Conservation (phyloP, 2,888 invertebrate genomes). For the Synergus gifuensis region DNA sequence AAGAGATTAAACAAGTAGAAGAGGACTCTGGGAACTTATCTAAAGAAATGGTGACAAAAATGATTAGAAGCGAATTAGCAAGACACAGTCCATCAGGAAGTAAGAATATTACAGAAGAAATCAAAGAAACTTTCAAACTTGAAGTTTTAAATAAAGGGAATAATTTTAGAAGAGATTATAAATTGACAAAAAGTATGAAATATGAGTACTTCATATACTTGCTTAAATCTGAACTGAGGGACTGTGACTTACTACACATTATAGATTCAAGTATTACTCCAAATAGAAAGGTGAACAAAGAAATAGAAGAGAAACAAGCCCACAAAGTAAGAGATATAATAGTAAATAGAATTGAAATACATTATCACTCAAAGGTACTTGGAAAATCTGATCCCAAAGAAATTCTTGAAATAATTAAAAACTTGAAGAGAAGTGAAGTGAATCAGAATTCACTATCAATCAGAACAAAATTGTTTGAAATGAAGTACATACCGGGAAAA, state of each 20-base stretch:
- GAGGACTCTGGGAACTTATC: background rate
- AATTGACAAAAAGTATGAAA: conserved; percentile 36
- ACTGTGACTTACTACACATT: conserved; percentile 35
- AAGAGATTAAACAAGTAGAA: no score
- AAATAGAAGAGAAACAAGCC: conserved; percentile 36
- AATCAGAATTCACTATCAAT: background rate
- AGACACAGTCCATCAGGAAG: background rate
- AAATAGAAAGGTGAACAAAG: conserved; percentile 23
- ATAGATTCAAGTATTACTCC: conserved; percentile 29
- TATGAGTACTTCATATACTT: conserved; percentile 46
- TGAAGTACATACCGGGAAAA: conserved; percentile 37
- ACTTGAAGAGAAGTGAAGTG: no score
- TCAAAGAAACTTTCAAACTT: conserved; percentile 41
- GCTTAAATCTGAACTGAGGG: conserved; percentile 42
- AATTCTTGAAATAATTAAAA: no score
- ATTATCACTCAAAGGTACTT: conserved; percentile 5
- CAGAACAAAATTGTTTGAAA: conserved; percentile 28
- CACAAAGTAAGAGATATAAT: conserved; percentile 6
- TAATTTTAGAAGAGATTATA: conserved; percentile 42
- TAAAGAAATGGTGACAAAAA: conserved; percentile 11
- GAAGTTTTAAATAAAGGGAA: conserved; percentile 41
- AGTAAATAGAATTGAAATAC: no score
- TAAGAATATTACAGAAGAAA: conserved; percentile 21
- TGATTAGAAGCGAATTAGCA: conserved; percentile 30
- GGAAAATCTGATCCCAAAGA: background rate